These are phyloP conservation scores for Chymomyza caudatula DNA, from an alignment of 2,888 invertebrate genomes.

Conservation along the genomic window DNA sequence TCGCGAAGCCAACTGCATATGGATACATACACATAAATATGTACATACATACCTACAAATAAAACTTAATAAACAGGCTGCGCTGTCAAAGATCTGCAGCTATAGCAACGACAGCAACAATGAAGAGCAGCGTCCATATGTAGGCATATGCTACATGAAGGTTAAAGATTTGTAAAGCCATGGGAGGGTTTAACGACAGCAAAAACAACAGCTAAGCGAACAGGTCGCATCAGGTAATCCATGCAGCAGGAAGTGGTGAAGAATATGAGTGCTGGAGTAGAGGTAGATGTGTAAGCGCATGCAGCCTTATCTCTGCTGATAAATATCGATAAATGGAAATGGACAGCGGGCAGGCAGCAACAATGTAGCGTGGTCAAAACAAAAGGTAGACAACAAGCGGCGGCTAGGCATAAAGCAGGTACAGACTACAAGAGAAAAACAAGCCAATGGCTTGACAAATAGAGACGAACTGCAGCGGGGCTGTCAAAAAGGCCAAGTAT, in stretches of 20 bases:
- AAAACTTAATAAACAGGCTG: slow-evolving; percentile 59
- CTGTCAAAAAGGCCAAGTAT: slow-evolving; percentile 4
- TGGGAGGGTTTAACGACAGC: slow-evolving; percentile 51
- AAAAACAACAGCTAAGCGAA: slow-evolving; percentile 32
- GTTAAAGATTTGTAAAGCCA: slow-evolving; percentile 52
- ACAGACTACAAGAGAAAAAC: slow-evolving; percentile 9
- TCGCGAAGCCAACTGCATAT: slow-evolving; percentile 22
- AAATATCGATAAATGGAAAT: slow-evolving; percentile 55
- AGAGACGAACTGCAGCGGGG: not conserved
- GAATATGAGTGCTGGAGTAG: slow-evolving; percentile 26
- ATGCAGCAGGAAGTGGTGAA: slow-evolving; percentile 34
- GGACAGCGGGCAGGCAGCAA: slow-evolving; percentile 22
- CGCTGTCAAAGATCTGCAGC: slow-evolving; percentile 42
- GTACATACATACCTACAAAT: slow-evolving; percentile 6
- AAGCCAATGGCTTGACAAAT: not conserved
- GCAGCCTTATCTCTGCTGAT: slow-evolving; percentile 46
- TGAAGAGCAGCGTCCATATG: slow-evolving; percentile 18
- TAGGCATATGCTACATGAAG: slow-evolving; percentile 33
- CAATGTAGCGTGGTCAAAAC: slow-evolving; percentile 25
- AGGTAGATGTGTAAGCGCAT: not conserved
- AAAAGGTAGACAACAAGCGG: slow-evolving; percentile 10
- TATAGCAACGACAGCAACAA: slow-evolving; percentile 15
- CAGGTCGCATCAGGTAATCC: slow-evolving; percentile 59
- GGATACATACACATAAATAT: slow-evolving; percentile 7
- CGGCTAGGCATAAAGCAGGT: slow-evolving; percentile 6